phyloP scores from a whole-genome alignment of 2,888 invertebrate genomes.

The Latheticus oryzae region DNA sequence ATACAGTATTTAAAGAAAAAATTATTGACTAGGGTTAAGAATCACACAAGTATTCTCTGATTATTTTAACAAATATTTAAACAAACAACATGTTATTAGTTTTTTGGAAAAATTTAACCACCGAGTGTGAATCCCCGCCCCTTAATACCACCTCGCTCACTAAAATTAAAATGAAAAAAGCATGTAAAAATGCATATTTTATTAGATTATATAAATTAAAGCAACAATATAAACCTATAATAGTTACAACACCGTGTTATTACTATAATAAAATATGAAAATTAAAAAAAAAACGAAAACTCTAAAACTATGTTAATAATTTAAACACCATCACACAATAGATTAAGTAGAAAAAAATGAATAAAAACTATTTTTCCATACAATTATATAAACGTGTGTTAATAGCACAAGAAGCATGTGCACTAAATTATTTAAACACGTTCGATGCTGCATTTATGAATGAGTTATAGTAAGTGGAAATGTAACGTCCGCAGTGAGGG shows the following conservation, averaged over 20 bases:
- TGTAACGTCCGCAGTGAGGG: conserved; percentile 63
- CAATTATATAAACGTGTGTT: conserved; percentile 16
- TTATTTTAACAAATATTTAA: too few species aligned
- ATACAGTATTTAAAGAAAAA: too few species aligned
- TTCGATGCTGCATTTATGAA: conserved; percentile 52
- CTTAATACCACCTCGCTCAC: conserved; percentile 56
- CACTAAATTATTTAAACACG: conserved; percentile 42
- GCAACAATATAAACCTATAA: conserved; percentile 41
- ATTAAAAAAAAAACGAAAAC: conserved; percentile 29
- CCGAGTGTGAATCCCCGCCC: conserved; percentile 53
- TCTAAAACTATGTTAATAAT: conserved; percentile 34
- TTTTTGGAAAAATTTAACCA: too few species aligned
- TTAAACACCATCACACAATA: conserved; percentile 31
- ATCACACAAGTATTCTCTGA: too few species aligned
- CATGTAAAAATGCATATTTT: conserved; percentile 38
- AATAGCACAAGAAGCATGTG: conserved; percentile 24
- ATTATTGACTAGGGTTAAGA: too few species aligned
- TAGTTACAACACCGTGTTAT: conserved; percentile 31
- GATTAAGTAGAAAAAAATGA: conserved; percentile 9
- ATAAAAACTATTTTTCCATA: too few species aligned
- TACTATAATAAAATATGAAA: conserved; percentile 29
- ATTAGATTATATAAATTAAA: conserved; percentile 41
- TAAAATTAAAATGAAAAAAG: conserved; percentile 41
- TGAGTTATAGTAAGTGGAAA: conserved; percentile 57
- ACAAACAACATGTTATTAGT: too few species aligned